Conservation (phyloP, 2,888 invertebrate species). For the Lochmaea capreae region DNA sequence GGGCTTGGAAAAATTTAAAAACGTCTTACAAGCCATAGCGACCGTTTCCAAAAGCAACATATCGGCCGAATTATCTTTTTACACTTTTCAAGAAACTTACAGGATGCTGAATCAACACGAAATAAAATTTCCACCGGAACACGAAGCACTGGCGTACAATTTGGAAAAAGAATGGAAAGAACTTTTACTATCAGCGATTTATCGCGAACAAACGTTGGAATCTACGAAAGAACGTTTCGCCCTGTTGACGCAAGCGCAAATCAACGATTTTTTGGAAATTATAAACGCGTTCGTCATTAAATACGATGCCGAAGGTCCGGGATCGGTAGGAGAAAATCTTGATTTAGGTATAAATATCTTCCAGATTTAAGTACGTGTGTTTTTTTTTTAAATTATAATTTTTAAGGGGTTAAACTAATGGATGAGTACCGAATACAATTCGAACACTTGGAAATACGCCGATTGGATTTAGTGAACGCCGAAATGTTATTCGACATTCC, state of each 20-base stretch:
- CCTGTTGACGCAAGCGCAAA: slow-evolving; percentile 81
- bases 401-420: slow-evolving; percentile 75
- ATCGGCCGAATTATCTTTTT: slow-evolving; percentile 81
- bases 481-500: slow-evolving; percentile 91
- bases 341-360: slow-evolving; percentile 64
- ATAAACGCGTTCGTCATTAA: slow-evolving; percentile 76
- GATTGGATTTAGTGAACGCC: slow-evolving; percentile 75
- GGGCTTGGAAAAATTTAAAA: slow-evolving; percentile 84
- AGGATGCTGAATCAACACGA: slow-evolving; percentile 78
- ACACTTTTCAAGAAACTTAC: slow-evolving; percentile 82
- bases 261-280: slow-evolving; percentile 74
- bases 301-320: slow-evolving; percentile 83
- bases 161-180: slow-evolving; percentile 78
- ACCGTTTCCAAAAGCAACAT: slow-evolving; percentile 80
- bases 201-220: slow-evolving; percentile 76
- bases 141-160: slow-evolving; percentile 70
- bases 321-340: slow-evolving; percentile 81
- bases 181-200: slow-evolving; percentile 76
- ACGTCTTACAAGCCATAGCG: slow-evolving; percentile 85
- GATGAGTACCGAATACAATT: slow-evolving; percentile 77
- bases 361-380: too few species aligned
- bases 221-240: slow-evolving; percentile 90
- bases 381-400: not conserved
- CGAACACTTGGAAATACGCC: slow-evolving; percentile 74
- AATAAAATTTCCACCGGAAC: slow-evolving; percentile 70